Conservation (phyloP, 2,113 vertebrate species). For the Peromyscus californicus region DNA sequence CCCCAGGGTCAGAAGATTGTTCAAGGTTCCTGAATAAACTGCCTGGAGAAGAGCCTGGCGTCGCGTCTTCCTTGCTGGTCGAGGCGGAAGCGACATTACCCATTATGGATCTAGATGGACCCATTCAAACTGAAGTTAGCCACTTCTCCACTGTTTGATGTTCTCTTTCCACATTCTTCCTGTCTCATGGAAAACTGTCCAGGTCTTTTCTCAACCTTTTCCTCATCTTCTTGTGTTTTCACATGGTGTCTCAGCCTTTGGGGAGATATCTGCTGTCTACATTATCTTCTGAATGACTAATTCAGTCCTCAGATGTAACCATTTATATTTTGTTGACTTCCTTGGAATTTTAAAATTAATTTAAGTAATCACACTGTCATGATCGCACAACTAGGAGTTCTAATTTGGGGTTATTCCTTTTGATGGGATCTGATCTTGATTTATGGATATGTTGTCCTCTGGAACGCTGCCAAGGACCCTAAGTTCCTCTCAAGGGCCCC, state of each 20-base stretch:
- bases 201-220: background rate
- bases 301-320: background rate
- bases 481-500: background rate
- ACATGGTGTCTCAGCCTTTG: background rate
- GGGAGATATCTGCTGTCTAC: background rate
- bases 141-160: background rate
- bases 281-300: background rate
- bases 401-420: background rate
- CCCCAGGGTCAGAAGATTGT: too few relatives aligned
- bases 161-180: background rate
- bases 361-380: conserved; percentile 5
- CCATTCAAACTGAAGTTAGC: background rate
- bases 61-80: too few relatives aligned
- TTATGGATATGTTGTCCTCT: background rate
- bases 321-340: background rate
- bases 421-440: background rate
- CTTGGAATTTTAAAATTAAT: conserved; percentile 17
- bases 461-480: background rate
- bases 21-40: too few relatives aligned
- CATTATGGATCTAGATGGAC: background rate
- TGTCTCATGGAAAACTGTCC: background rate
- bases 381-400: background rate
- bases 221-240: too few relatives aligned
- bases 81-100: too few relatives aligned
- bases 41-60: too few relatives aligned